Conservation (phyloP, 2,113 vertebrate genomes). For the Calidris pygmaea region DNA sequence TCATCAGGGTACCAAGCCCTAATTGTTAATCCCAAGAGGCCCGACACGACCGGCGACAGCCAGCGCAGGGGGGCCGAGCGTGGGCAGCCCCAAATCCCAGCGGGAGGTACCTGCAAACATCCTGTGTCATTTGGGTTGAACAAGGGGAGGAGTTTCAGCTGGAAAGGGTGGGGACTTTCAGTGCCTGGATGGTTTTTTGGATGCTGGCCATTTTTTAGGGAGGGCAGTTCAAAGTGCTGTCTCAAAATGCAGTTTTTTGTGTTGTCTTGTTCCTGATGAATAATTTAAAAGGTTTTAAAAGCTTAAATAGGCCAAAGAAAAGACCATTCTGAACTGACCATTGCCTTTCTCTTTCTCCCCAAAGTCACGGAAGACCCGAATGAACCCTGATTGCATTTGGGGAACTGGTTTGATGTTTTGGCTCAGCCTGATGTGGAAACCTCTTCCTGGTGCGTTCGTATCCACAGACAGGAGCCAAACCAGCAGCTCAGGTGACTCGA, state of each 20-base stretch:
- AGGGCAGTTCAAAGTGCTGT: not conserved
- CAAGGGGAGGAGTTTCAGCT: not conserved
- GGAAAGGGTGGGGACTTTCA: not conserved
- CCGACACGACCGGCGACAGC: rapidly evolving
- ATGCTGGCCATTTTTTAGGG: not conserved
- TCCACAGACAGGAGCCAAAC: not conserved
- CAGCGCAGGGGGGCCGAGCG: too few relatives aligned
- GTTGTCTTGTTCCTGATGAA: not conserved
- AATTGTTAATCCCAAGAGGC: not conserved
- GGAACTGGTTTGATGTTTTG: not conserved
- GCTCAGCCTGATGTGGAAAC: not conserved
- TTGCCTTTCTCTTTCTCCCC: not conserved
- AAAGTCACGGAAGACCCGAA: not conserved
- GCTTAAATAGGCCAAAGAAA: not conserved
- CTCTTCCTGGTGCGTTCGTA: not conserved
- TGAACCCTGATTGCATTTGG: not conserved
- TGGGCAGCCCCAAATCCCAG: not conserved
- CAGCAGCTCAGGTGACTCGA: not conserved
- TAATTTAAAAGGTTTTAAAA: not conserved
- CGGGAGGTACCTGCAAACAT: not conserved
- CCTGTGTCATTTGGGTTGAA: not conserved
- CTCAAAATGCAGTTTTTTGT: not conserved
- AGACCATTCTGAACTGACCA: not conserved
- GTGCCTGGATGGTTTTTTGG: not conserved
- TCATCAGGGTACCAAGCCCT: not conserved